These are phyloP conservation scores for Argynnis bischoffii DNA, from an alignment of 2,888 invertebrate genomes.

Conservation along the genomic window DNA sequence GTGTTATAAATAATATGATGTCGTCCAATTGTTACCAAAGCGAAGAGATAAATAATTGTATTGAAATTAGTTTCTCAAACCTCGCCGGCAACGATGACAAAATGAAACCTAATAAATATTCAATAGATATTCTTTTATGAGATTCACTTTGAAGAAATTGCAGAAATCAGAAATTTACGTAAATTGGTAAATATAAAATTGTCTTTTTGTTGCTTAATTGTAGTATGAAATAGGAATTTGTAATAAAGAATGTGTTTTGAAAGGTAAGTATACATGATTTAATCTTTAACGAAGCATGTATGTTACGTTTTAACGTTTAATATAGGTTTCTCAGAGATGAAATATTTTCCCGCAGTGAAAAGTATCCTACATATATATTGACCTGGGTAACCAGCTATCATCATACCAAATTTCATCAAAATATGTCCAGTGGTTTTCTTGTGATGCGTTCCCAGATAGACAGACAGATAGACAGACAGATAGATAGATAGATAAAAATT, in stretches of 20 bases:
- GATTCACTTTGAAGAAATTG: not conserved
- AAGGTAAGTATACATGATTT: no score
- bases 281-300: no score
- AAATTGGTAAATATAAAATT: constrained; percentile 6
- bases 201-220: constrained; percentile 2
- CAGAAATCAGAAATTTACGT: constrained; percentile 6
- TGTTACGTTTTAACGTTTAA: no score
- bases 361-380: no score
- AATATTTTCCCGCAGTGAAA: no score
- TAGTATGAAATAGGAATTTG: not conserved
- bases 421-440: no score
- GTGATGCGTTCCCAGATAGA: no score
- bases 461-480: no score
- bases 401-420: no score
- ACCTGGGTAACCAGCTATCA: no score
- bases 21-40: not conserved
- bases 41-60: not conserved
- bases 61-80: constrained; percentile 3
- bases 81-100: constrained; percentile 2
- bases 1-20: not conserved
- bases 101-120: constrained; percentile 6
- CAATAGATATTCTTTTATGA: not conserved
- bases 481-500: no score
- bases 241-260: not conserved
- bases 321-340: no score